phyloP scores from a whole-genome alignment of 1,140 invertebrate species.

The Aphidius ervi region DNA sequence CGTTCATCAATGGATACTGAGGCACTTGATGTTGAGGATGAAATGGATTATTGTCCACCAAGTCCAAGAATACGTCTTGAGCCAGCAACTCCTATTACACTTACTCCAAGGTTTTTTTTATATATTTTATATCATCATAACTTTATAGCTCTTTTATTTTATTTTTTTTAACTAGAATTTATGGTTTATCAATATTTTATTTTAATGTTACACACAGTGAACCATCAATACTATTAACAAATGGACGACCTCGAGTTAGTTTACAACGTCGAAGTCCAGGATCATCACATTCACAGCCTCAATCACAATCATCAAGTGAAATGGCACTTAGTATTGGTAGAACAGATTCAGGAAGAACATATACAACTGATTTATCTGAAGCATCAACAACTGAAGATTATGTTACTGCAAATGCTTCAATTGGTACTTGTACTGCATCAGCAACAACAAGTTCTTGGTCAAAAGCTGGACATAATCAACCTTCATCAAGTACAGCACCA shows the following conservation, averaged over 20 bases:
- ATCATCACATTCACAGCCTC: constrained; percentile 40
- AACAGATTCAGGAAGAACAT: constrained; percentile 69
- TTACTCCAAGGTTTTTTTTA: constrained; percentile 34
- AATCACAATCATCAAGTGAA: constrained; percentile 51
- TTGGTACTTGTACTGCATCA: constrained; percentile 58
- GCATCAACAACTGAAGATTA: constrained; percentile 85
- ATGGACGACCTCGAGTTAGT: constrained; percentile 41
- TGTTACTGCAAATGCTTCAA: constrained; percentile 79
- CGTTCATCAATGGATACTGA: constrained; percentile 80
- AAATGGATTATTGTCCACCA: constrained; percentile 47
- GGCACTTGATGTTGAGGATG: constrained; percentile 68
- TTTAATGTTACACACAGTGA: neutral
- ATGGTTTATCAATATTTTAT: too few species aligned
- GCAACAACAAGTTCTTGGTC: constrained; percentile 49
- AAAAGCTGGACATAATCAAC: constrained; percentile 35
- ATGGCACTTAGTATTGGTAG: constrained; percentile 53
- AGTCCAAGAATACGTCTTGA: constrained; percentile 46
- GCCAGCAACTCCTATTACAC: constrained; percentile 37
- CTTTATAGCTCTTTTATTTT: too few species aligned
- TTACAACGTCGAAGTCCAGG: constrained; percentile 43
- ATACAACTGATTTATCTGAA: constrained; percentile 76
- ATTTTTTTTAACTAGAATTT: too few species aligned
- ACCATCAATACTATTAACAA: constrained; percentile 25
- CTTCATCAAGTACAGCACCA: constrained; percentile 40
- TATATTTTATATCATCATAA: neutral